phyloP scores from a whole-genome alignment of 1,140 invertebrate genomes.

The Liolophura sinensis region DNA sequence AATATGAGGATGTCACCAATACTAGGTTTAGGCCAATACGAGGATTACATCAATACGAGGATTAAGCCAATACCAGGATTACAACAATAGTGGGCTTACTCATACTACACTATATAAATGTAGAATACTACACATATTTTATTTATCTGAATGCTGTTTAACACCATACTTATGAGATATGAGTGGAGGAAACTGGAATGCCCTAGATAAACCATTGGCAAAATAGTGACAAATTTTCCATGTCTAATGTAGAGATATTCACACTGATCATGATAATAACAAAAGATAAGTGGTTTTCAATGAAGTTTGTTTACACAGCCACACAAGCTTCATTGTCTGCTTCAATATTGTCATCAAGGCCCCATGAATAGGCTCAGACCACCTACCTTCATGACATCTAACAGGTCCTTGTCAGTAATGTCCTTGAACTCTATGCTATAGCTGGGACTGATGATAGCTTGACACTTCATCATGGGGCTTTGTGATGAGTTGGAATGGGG shows the following conservation, averaged over 20 bases:
- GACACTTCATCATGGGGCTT: conserved; percentile 76
- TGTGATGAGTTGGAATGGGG: conserved; percentile 87
- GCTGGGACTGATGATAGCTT: conserved; percentile 79
- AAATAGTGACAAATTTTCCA: no score
- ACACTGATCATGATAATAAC: no score
- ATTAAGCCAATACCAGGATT: neutral
- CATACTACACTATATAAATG: no score
- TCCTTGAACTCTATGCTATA: conserved; percentile 76
- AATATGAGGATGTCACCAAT: neutral
- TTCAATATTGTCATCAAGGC: neutral
- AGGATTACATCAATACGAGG: neutral
- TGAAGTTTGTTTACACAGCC: neutral
- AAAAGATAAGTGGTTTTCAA: neutral
- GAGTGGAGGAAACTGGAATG: no score
- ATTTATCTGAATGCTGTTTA: no score
- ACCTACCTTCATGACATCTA: conserved; percentile 56
- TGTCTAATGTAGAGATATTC: no score
- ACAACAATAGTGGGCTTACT: no score
- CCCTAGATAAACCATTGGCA: no score
- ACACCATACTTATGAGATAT: no score
- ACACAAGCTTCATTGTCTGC: neutral
- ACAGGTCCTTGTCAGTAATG: conserved; percentile 48
- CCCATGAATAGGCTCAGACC: neutral
- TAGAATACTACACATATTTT: no score
- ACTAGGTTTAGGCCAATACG: neutral